Evolutionary conservation across 2,888 invertebrate genomes (phyloP).

Genomic region (Zygogramma bicolorata): DNA sequence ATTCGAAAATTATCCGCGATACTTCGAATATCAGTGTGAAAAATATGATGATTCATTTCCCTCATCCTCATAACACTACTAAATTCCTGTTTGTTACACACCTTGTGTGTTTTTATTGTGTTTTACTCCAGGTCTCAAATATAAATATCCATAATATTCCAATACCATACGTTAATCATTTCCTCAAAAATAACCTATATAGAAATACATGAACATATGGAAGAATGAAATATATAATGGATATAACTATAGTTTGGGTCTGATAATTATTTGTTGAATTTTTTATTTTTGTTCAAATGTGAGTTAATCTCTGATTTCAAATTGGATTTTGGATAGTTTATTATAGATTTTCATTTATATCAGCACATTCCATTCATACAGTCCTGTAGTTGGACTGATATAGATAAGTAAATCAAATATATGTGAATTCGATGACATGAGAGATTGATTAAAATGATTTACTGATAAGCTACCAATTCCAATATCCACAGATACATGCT

Average conservation of each 20-base stretch:
- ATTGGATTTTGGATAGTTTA: too few species aligned
- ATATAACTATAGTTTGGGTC: background rate
- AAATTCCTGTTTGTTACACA: slow-evolving; percentile 6
- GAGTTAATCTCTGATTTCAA: too few species aligned
- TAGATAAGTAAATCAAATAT: too few species aligned
- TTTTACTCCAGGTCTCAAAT: slow-evolving; percentile 4
- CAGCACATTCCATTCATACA: too few species aligned
- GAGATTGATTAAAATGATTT: too few species aligned
- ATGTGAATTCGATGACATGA: too few species aligned
- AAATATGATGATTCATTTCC: background rate
- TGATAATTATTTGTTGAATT: background rate
- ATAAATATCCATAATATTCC: slow-evolving; percentile 5
- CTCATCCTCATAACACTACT: background rate
- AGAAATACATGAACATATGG: background rate
- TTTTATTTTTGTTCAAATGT: too few species aligned
- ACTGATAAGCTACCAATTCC: too few species aligned
- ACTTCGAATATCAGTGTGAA: background rate
- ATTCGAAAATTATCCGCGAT: background rate
- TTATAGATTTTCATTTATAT: too few species aligned
- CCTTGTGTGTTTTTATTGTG: slow-evolving; percentile 13
- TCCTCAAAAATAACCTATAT: background rate
- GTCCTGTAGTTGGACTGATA: too few species aligned
- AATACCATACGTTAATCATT: background rate
- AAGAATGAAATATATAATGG: background rate
- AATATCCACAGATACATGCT: too few species aligned